These are phyloP conservation scores for Spilarctia lutea DNA, from an alignment of 2,888 invertebrate genomes.

Conservation along the genomic window DNA sequence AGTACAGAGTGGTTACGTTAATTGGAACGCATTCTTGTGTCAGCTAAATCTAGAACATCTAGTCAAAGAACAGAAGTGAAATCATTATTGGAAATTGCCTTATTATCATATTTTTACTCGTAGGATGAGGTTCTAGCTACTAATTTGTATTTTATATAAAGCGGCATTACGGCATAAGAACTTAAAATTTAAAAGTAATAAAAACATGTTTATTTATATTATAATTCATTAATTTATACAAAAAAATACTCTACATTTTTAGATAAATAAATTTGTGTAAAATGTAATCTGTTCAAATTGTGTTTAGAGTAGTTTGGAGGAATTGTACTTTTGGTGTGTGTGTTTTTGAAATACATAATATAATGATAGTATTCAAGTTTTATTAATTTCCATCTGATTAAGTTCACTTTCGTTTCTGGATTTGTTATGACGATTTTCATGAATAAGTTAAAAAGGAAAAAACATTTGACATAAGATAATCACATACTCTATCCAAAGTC, in stretches of 20 bases:
- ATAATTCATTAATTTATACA: background rate
- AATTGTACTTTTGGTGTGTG: conserved; percentile 14
- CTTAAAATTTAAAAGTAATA: background rate
- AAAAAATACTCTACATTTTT: conserved; percentile 4
- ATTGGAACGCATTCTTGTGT: conserved; percentile 82
- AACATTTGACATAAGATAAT: background rate
- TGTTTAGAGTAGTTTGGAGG: conserved; percentile 5
- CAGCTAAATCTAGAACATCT: conserved; percentile 80
- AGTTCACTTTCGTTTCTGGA: background rate
- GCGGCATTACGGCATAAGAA: background rate
- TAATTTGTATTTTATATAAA: background rate
- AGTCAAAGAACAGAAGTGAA: conserved; percentile 62
- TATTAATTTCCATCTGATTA: background rate
- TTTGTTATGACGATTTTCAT: background rate
- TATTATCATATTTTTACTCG: background rate
- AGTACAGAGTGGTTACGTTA: conserved; percentile 75
- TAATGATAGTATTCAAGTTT: background rate
- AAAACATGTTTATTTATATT: background rate
- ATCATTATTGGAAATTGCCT: conserved; percentile 48
- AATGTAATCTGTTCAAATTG: background rate
- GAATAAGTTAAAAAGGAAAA: too few relatives aligned
- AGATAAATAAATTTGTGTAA: conserved; percentile 4
- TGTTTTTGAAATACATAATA: conserved; percentile 12
- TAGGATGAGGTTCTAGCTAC: background rate
- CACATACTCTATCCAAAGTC: too few relatives aligned